Evolutionary conservation across 2,888 invertebrate species (phyloP).

Genomic region (Folsomia manolachei): DNA sequence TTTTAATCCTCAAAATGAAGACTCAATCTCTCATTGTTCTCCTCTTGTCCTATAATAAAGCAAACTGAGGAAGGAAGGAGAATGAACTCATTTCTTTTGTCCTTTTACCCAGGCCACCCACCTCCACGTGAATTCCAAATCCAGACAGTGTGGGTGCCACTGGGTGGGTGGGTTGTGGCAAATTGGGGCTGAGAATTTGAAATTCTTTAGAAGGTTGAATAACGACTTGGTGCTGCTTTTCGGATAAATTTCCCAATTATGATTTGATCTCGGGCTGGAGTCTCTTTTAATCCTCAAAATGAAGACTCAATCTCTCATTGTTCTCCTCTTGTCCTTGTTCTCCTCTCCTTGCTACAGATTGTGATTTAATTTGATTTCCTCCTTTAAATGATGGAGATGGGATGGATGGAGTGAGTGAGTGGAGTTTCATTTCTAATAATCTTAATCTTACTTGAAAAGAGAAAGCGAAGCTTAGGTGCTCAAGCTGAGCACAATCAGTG

Average conservation of each 20-base stretch:
- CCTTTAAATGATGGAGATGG: neutral
- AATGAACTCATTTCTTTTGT: neutral
- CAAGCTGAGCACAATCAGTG: too few relatives aligned
- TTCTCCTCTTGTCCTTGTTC: too few relatives aligned
- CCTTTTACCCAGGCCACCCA: neutral
- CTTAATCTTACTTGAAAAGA: too few relatives aligned
- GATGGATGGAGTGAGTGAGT: too few relatives aligned
- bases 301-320: too few relatives aligned
- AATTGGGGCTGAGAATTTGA: neutral
- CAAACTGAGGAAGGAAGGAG: neutral
- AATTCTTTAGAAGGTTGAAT: neutral
- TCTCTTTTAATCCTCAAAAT: neutral
- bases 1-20: neutral
- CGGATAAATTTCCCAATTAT: neutral
- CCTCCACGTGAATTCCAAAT: neutral
- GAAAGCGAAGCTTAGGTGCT: too few relatives aligned
- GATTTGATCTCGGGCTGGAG: neutral
- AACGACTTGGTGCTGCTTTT: neutral
- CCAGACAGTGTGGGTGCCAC: too few relatives aligned
- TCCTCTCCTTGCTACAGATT: too few relatives aligned
- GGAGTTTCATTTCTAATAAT: neutral
- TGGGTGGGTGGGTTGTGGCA: neutral
- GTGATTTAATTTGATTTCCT: neutral
- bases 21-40: neutral
- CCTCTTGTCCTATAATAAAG: neutral